phyloP scores from a whole-genome alignment of 2,888 invertebrate genomes.

The Entomobrya proxima region DNA sequence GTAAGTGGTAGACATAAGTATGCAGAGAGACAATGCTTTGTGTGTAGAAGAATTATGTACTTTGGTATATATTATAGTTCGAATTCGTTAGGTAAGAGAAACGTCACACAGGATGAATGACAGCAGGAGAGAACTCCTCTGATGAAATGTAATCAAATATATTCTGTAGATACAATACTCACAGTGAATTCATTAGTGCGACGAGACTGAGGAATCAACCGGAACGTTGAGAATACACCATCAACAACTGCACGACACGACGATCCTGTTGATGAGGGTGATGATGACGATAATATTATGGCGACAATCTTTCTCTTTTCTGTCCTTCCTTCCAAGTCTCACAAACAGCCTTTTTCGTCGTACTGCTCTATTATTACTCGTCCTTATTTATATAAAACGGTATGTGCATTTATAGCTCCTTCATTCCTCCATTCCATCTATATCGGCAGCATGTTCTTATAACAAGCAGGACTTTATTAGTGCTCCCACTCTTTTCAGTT shows the following conservation, averaged over 20 bases:
- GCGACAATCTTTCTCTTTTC: slow-evolving; percentile 61
- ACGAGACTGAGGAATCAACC: slow-evolving; percentile 65
- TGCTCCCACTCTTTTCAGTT: slow-evolving; percentile 67
- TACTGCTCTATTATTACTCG: slow-evolving; percentile 20
- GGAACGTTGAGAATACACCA: slow-evolving; percentile 63
- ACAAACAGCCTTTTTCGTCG: slow-evolving; percentile 51
- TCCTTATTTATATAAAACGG: not conserved
- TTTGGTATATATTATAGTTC: slow-evolving; percentile 24
- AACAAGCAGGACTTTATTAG: slow-evolving; percentile 45
- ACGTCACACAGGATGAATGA: slow-evolving; percentile 68
- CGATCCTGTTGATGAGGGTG: slow-evolving; percentile 67
- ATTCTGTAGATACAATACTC: slow-evolving; percentile 57
- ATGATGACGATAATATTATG: slow-evolving; percentile 67
- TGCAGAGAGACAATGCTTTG: too few relatives aligned
- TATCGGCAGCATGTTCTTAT: slow-evolving; percentile 33
- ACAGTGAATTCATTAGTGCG: slow-evolving; percentile 65
- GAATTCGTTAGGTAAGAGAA: slow-evolving; percentile 49
- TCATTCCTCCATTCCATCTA: not conserved
- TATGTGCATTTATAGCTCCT: not conserved
- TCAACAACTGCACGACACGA: slow-evolving; percentile 63
- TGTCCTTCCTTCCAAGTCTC: slow-evolving; percentile 49
- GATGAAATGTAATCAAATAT: slow-evolving; percentile 68
- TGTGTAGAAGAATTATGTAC: too few relatives aligned
- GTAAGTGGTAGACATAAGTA: not conserved
- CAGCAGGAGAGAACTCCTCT: slow-evolving; percentile 67